Evolutionary conservation across 2,888 invertebrate genomes (phyloP), one percentile per base, ranked within the genome.

Genomic region (Seladonia tumulorum): DNA sequence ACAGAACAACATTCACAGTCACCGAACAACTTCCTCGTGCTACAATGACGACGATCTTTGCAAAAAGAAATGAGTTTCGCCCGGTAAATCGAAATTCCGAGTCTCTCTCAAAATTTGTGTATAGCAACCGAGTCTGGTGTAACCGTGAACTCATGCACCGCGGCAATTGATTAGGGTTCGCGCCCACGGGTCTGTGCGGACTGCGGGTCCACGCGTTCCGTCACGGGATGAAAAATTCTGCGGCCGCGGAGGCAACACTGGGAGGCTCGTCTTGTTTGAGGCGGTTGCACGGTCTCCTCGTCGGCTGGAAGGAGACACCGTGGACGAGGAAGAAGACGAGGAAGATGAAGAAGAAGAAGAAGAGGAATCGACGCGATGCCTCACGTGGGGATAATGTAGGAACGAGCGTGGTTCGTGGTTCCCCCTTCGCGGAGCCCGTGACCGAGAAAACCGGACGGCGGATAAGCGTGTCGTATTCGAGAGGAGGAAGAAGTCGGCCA

Each of bases 391-490:
- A 89, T 88, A 88, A 90, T 85, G 87, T 86, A 87, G 87, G 82
- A 87, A 87, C 86, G 70, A 87, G 79, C 75, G 70, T 79, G 76
- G 75, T 88, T 81, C 83, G 87, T 79, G 76, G 75, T 89, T 81
- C 83, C 86, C 86, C 85, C 83, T 76, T 84, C 83, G 92, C 90
- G 66, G 90, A 78, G 75, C 88, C 93, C 93, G 89, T 94, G 94
- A 94, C 94, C 94, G 94, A 94, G 94, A 94, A 94, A 94, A 91
- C 91, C 88, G 91, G 90, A 90, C 87, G 83, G 87, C 77, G 88
- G 88, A 88, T 85, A 92, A 91, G 90, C 90, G 87, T 87, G 88
- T 87, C 91, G 88, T 84, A 71, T 73, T 45, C 73, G 73, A 83
- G 86, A 88, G 88, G 88, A 88, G 85, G 86, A 90, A 85, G 91